Evolutionary conservation across 2,113 vertebrate genomes (phyloP).

Genomic region (Ailuropoda melanoleuca): DNA sequence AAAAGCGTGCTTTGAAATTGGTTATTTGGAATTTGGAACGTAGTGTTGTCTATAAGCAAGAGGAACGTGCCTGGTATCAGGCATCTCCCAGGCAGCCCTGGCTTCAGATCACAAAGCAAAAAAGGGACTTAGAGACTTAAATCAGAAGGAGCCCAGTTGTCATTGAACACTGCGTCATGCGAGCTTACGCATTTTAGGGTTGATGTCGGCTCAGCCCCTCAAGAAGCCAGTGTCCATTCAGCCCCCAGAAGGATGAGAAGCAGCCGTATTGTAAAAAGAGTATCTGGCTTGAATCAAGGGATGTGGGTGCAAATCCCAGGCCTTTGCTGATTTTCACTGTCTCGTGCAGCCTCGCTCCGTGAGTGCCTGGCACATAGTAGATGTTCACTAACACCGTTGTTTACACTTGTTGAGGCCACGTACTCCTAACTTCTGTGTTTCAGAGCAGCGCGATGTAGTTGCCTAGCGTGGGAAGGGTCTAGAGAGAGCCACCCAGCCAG

Average conservation of each 20-base stretch:
- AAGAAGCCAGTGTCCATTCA: rapidly evolving
- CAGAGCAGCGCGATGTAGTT: background rate
- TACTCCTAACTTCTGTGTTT: background rate
- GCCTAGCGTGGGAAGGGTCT: background rate
- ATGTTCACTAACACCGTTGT: rapidly evolving
- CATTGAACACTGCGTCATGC: rapidly evolving
- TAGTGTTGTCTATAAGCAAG: background rate
- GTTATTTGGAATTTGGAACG: background rate
- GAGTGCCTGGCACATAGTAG: rapidly evolving
- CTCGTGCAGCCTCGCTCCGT: rapidly evolving
- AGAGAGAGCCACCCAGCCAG: background rate
- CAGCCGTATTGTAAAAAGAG: background rate
- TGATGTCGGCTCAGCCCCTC: rapidly evolving
- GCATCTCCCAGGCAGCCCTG: background rate
- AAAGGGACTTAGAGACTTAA: background rate
- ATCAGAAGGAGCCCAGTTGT: background rate
- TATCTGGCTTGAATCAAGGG: background rate
- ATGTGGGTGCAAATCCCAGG: background rate
- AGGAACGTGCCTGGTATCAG: rapidly evolving
- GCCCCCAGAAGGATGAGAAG: background rate
- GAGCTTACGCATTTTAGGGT: background rate
- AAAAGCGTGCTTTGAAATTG: background rate
- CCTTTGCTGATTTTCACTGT: background rate
- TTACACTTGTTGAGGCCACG: background rate
- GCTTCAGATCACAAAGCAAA: background rate